Evolutionary conservation across 2,888 invertebrate species (phyloP).

Genomic region (Phlogophora meticulosa): DNA sequence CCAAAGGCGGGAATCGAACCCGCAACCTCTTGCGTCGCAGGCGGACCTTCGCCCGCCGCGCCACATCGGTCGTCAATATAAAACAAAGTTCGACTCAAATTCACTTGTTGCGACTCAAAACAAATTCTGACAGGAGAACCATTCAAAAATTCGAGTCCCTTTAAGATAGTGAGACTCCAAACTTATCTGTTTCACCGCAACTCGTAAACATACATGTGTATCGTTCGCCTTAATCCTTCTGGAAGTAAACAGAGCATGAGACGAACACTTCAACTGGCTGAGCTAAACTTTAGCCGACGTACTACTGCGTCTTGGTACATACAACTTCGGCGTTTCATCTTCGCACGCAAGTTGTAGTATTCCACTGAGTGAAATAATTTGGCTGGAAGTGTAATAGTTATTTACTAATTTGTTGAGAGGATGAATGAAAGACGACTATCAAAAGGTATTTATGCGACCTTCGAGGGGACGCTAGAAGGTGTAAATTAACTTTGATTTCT

Average conservation of each 20-base stretch:
- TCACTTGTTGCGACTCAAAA: not conserved
- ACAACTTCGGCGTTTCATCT: slow-evolving; percentile 46
- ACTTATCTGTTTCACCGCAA: slow-evolving; percentile 53
- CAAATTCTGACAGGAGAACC: not conserved
- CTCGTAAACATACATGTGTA: slow-evolving; percentile 36
- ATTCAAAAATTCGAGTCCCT: slow-evolving; percentile 22
- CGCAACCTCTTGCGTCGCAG: too few species aligned
- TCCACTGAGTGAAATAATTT: slow-evolving; percentile 28
- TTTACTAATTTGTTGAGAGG: not conserved
- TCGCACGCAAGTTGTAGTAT: slow-evolving; percentile 43
- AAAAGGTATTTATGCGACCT: too few species aligned
- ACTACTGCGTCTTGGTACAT: slow-evolving; percentile 33
- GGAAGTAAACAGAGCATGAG: slow-evolving; percentile 48
- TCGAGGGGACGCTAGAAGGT: too few species aligned
- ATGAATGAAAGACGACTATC: too few species aligned
- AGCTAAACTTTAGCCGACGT: slow-evolving; percentile 52
- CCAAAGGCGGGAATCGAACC: too few species aligned
- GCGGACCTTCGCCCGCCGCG: too few species aligned
- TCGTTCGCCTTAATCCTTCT: slow-evolving; percentile 42
- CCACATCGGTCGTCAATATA: too few species aligned
- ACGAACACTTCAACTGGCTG: slow-evolving; percentile 46
- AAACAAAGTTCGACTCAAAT: not conserved
- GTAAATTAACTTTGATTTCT: too few species aligned
- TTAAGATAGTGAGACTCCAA: slow-evolving; percentile 35
- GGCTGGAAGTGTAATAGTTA: not conserved